These are phyloP conservation scores for Nymphalis c-album DNA, from an alignment of 2,888 invertebrate genomes.

Conservation along the genomic window DNA sequence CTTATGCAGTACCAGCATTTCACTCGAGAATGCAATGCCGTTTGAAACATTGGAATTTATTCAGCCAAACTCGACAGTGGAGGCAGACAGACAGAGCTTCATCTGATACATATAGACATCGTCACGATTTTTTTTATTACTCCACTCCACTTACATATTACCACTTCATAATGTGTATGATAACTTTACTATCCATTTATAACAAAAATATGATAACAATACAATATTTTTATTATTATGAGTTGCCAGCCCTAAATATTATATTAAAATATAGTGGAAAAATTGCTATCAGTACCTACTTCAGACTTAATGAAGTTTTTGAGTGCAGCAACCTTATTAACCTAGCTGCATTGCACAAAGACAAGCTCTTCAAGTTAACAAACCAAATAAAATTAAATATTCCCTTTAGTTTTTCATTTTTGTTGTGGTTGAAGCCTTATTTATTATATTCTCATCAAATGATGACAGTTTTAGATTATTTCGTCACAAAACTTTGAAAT, in stretches of 20 bases:
- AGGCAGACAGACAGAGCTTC: too few relatives aligned
- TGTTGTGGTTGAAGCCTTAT: not conserved
- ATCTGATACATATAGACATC: too few relatives aligned
- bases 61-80: too few relatives aligned
- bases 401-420: not conserved
- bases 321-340: conserved; percentile 22
- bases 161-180: too few relatives aligned
- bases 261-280: not conserved
- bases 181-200: too few relatives aligned
- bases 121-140: too few relatives aligned
- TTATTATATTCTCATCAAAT: not conserved
- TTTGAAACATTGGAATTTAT: too few relatives aligned
- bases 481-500: too few relatives aligned
- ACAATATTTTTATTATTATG: not conserved
- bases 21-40: too few relatives aligned
- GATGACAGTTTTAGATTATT: not conserved
- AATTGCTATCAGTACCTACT: conserved; percentile 12
- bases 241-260: not conserved
- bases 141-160: too few relatives aligned
- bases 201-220: too few relatives aligned
- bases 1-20: too few relatives aligned
- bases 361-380: conserved; percentile 6
- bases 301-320: conserved; percentile 29
- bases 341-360: conserved; percentile 19
- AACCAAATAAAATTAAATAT: conserved; percentile 8